Percentiles rank a stretch among this genome's conserved stretches.
Evolutionary conservation across 2,797 vertebrate genomes (phyloP).

Genomic region (Chelon labrosus): DNA sequence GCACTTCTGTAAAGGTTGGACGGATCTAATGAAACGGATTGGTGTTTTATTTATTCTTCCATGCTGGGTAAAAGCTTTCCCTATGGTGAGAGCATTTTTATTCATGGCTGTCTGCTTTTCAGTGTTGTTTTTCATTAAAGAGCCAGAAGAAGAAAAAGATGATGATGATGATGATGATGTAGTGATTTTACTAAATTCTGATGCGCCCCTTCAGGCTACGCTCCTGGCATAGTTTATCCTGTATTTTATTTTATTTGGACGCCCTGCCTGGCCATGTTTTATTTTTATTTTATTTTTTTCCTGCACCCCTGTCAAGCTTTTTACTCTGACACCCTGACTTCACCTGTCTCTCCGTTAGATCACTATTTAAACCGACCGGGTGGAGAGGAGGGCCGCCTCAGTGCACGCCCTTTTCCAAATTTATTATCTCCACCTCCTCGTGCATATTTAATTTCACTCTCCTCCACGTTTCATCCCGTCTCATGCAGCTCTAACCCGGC

Average conservation of each 20-base stretch:
- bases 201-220: constrained; percentile 39
- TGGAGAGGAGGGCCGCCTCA: background rate
- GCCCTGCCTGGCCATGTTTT: constrained; percentile 5
- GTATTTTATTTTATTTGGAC: constrained; percentile 20
- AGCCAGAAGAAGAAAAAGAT: constrained; percentile 61
- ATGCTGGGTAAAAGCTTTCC: constrained; percentile 82
- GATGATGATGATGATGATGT: constrained; percentile 30
- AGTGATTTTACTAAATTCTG: constrained; percentile 25
- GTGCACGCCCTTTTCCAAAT: background rate
- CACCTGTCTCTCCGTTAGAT: constrained; percentile 36
- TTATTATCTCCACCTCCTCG: background rate
- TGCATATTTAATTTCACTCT: background rate
- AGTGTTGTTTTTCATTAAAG: constrained; percentile 72
- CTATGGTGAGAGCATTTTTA: constrained; percentile 82
- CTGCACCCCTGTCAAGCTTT: constrained; percentile 14
- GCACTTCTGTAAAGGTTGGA: constrained; percentile 78
- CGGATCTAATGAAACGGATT: constrained; percentile 71
- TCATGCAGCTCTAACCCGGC: constrained; percentile 59
- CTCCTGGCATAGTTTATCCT: constrained; percentile 45
- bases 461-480: background rate
- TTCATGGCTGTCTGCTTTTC: constrained; percentile 70
- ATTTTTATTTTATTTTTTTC: background rate
- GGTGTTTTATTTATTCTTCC: constrained; percentile 81
- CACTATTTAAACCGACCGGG: background rate
- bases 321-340: constrained; percentile 52